Conservation (phyloP, 1,140 invertebrate species). For the Hylaeus anthracinus region DNA sequence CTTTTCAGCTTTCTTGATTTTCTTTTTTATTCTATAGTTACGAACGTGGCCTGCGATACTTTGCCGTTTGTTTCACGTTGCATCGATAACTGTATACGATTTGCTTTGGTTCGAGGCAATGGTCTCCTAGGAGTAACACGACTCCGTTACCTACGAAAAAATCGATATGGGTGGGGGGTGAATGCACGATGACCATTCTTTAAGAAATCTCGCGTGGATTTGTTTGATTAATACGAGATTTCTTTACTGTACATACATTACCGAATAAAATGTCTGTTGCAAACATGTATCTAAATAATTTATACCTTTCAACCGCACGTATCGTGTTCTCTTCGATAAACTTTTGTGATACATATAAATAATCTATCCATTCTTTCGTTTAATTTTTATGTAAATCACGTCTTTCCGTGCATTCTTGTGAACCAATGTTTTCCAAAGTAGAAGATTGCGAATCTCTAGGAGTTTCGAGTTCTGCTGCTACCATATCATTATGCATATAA, state of each 20-base stretch:
- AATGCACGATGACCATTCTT: slow-evolving; percentile 24
- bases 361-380: no score
- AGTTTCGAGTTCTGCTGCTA: no score
- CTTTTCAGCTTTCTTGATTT: not conserved
- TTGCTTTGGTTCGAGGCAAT: slow-evolving; percentile 36
- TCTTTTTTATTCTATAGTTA: not conserved
- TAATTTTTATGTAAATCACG: no score
- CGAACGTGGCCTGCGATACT: not conserved
- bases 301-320: no score
- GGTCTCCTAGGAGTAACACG: slow-evolving; percentile 53
- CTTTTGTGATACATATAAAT: no score
- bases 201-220: not conserved
- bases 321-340: no score
- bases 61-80: slow-evolving; percentile 37
- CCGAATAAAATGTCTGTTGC: no score
- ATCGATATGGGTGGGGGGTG: slow-evolving; percentile 54
- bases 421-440: not conserved
- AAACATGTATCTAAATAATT: no score
- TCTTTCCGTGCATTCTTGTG: not conserved
- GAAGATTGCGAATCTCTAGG: not conserved
- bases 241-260: not conserved
- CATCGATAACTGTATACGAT: slow-evolving; percentile 53
- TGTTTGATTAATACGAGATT: not conserved
- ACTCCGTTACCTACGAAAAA: slow-evolving; percentile 38
- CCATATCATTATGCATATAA: not conserved